Evolutionary conservation across 2,888 invertebrate species (phyloP).

Genomic region (Sinelater perroti): DNA sequence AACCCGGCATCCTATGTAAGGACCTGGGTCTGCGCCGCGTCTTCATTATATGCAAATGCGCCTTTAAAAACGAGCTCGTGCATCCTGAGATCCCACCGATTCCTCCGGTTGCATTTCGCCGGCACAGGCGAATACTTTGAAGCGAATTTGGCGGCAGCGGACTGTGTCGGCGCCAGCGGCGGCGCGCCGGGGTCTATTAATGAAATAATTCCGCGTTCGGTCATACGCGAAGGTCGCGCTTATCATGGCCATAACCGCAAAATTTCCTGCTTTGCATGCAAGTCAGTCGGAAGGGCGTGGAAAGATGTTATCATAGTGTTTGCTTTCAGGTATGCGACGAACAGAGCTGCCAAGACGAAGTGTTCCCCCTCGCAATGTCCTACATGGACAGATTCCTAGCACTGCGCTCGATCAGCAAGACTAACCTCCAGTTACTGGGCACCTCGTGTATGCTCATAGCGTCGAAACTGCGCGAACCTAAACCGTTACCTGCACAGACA

Average conservation of each 20-base stretch:
- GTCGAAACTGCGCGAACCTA: constrained; percentile 90
- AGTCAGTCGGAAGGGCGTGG: constrained; percentile 8
- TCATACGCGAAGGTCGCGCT: constrained; percentile 33
- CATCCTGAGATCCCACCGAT: not conserved
- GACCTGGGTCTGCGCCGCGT: not conserved
- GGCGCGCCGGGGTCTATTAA: constrained; percentile 25
- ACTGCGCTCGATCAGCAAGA: constrained; percentile 81
- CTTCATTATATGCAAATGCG: constrained; percentile 5
- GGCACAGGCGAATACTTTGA: constrained; percentile 3
- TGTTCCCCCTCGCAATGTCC: constrained; percentile 91
- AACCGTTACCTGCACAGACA: constrained; percentile 79
- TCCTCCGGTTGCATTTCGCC: not conserved
- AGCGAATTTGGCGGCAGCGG: not conserved
- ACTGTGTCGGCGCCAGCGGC: not conserved
- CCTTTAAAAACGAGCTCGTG: not conserved
- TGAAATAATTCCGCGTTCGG: constrained; percentile 28
- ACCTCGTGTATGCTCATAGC: constrained; percentile 92
- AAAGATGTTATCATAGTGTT: constrained; percentile 13
- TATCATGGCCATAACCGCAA: constrained; percentile 31
- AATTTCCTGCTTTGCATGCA: constrained; percentile 29
- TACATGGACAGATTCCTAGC: constrained; percentile 94
- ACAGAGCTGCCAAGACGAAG: constrained; percentile 91
- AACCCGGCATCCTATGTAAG: no score
- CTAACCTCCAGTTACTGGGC: constrained; percentile 90
- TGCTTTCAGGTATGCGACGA: constrained; percentile 89